Conservation (phyloP, 2,797 vertebrate species). For the Epinephelus coioides region DNA sequence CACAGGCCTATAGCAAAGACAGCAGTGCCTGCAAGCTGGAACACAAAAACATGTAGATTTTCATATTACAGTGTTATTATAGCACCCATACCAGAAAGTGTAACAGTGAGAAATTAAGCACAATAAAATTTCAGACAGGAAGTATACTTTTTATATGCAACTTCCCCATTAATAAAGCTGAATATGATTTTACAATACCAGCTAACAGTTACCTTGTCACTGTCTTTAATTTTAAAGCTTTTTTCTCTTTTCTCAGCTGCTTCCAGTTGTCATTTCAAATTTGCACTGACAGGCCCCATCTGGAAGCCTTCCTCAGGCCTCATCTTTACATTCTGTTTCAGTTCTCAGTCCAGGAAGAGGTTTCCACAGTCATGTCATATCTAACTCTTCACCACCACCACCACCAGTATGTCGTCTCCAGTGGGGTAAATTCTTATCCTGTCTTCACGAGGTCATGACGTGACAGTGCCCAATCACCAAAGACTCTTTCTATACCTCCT, state of each 20-base stretch:
- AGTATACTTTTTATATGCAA: too few species aligned
- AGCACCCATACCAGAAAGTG: not conserved
- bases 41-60: conserved; percentile 31
- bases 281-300: conserved; percentile 16
- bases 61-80: not conserved
- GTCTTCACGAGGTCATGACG: not conserved
- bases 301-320: conserved; percentile 4
- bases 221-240: conserved; percentile 4
- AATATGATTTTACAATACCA: not conserved
- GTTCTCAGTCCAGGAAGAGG: conserved; percentile 3
- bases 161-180: too few species aligned
- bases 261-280: conserved; percentile 16
- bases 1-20: conserved; percentile 95
- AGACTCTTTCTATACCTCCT: not conserved
- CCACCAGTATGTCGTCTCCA: not conserved
- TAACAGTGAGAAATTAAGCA: too few species aligned
- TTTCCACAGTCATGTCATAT: not conserved
- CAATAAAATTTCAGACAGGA: too few species aligned
- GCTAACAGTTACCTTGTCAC: conserved; percentile 1
- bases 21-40: conserved; percentile 93
- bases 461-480: not conserved
- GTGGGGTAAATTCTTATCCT: not conserved
- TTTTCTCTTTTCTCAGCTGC: conserved; percentile 13
- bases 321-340: not conserved
- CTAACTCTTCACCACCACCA: not conserved